Percentiles rank a stretch among this genome's conserved stretches.
Evolutionary conservation across 2,888 invertebrate genomes (phyloP).

Genomic region (Agrotis clavis): DNA sequence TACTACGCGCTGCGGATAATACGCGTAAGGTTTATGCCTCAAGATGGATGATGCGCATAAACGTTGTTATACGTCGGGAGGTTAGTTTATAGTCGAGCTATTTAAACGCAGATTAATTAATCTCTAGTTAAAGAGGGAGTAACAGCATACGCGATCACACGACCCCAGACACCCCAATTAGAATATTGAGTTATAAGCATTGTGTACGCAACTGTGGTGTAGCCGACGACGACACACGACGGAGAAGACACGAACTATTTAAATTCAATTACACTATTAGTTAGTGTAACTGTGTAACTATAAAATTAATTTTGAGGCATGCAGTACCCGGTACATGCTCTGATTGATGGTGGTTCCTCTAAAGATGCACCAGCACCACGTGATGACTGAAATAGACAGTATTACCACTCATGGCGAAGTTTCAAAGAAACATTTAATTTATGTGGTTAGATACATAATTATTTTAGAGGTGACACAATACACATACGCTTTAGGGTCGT

Average conservation of each 20-base stretch:
- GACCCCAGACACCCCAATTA: constrained; percentile 27
- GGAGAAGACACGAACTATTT: not conserved
- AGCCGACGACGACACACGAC: not conserved
- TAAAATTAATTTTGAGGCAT: too few relatives aligned
- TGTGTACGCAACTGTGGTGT: not conserved
- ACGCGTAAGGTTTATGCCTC: constrained; percentile 24
- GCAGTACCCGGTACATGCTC: too few relatives aligned
- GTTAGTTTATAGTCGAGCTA: constrained; percentile 42
- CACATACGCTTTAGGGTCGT: too few relatives aligned
- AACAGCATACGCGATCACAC: constrained; percentile 1
- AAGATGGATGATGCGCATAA: constrained; percentile 37
- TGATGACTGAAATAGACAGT: too few relatives aligned
- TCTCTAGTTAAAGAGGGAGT: not conserved
- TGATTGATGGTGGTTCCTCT: too few relatives aligned
- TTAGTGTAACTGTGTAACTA: not conserved
- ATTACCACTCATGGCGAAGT: too few relatives aligned
- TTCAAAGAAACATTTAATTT: too few relatives aligned
- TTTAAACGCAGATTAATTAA: constrained; percentile 25
- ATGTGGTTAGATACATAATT: too few relatives aligned
- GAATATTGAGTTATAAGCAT: constrained; percentile 18
- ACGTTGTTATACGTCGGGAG: constrained; percentile 25
- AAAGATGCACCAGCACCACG: too few relatives aligned
- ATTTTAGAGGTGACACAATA: too few relatives aligned
- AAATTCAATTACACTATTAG: constrained; percentile 1
- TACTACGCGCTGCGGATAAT: constrained; percentile 7